Base-by-base conservation (phyloP, 2,797 vertebrate species). In the Sphenopsis melanotis region DNA sequence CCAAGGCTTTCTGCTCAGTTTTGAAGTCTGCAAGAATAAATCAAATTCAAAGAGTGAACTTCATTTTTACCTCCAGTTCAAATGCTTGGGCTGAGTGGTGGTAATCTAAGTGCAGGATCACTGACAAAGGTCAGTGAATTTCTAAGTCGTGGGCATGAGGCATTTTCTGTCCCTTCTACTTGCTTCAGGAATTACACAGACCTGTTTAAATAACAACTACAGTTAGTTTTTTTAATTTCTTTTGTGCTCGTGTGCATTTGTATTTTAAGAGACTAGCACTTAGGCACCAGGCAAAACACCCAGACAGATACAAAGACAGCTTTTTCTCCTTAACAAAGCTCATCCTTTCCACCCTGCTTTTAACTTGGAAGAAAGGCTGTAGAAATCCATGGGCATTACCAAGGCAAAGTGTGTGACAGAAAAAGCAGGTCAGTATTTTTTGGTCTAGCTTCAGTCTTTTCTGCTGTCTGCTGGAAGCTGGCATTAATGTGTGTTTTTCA, bases 91-190 rank as follows among this genome's bases (percentile, higher is more conserved):
- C 44, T 63, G 61, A 60, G 47, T 1, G 2, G 26, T 22, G 36
- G 21, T 76, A 52, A 41, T 64, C 26, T n/a, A 27, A 14, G 36
- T n/a, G 55, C 18, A 44, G 61, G 50, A 57, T 26, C 30, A 61
- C 24, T 50, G 49, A 50, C 49, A 50, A 50, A 37, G 37, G 36
- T 37, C 57, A 63, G 55, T 76, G 66, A 63, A 63, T 76, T 87
- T 42, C 3, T 10, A 23, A 63, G 18, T 44, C 0, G 0, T 22
- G 36, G 34, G 19, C 19, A 56, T 23, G 20, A 90, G 24, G 59
- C 14, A 7, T 76, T 86, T 76, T 52, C n/a, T 4, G 1, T 6
- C 30, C 21, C 18, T 80, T 65, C 50, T 66, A 37, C 50, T 90
- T 72, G 10, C 4, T 6, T 68, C 56, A 72, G 39, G 30, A 75